Base-by-base conservation (phyloP, 2,113 vertebrate genomes). In the Anarhynchus alexandrinus region DNA sequence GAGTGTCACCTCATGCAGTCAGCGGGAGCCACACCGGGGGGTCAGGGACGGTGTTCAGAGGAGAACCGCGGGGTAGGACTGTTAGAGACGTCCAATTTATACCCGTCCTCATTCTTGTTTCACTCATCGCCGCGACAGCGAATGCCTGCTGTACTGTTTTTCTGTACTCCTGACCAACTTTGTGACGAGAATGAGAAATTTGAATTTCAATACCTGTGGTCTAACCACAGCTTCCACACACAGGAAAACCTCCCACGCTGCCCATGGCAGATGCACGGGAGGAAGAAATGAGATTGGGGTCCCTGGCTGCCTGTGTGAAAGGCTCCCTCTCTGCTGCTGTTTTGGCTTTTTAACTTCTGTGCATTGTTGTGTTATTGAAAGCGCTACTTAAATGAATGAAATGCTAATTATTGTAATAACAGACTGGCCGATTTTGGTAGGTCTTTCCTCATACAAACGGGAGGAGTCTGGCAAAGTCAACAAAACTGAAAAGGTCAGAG, bases 41-140 rank as follows among this genome's bases (percentile, higher is more conserved):
- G 5, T 27, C 4, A 21, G 79, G 47, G 54, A 7, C 2, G 6
- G 14, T 1, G 2, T 30, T 34, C 38, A 62, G 29, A 62, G 43
- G 22, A 82, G 64, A 64, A 9, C 19, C 2, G 1, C 0, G 0
- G 30, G 45, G 17, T 22, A 42, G 73, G 51, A 22, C 8, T 42
- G 15, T 43, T 29, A 61, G 42, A 66, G 49, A n/a, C 0, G 0
- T 51, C 49, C 29, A 27, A 0, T 67, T 78, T 72, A 22, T 81
- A 66, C 15, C 23, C 36, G 18, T 57, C 54, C 40, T 77, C 49
- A 7, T 30, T 29, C 55, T 70, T 59, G 13, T 38, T 54, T 77
- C 15, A 29, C 42, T 89, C 9, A 14, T 43, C 2, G 3, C 45
- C 0, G 0, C 0, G 1, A 21, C 14, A 90, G 17, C 2, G 3